Percentiles rank a stretch among this genome's conserved stretches.
phyloP scores from a whole-genome alignment of 2,797 vertebrate genomes.

The Malacoraja senta region DNA sequence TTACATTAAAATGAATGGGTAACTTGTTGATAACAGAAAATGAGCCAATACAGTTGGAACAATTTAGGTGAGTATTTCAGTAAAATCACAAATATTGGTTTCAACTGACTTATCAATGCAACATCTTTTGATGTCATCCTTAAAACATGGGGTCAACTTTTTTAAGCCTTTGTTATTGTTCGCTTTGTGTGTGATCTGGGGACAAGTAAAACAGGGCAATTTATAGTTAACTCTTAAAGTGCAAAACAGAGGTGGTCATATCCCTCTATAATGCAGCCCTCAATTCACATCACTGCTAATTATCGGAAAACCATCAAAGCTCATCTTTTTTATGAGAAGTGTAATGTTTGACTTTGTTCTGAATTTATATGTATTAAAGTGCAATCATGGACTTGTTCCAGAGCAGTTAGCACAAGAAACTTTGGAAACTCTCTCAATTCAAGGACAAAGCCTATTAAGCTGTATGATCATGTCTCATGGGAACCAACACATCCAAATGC shows the following conservation, averaged over 20 bases:
- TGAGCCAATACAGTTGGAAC: neutral
- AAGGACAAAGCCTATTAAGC: neutral
- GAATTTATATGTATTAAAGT: neutral
- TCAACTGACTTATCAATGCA: neutral
- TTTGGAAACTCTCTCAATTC: neutral
- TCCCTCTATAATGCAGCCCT: conserved; percentile 14
- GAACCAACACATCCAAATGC: neutral
- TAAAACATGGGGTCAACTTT: neutral
- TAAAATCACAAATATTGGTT: neutral
- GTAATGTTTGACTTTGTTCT: neutral
- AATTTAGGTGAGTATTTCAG: neutral
- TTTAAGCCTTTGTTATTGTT: neutral
- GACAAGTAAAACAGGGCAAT: neutral
- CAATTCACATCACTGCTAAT: neutral
- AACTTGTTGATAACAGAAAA: neutral
- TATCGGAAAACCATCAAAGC: neutral
- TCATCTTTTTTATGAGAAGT: conserved; percentile 14
- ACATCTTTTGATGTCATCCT: neutral
- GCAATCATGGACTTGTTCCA: neutral
- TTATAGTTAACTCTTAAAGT: conserved; percentile 19
- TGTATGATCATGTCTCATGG: neutral
- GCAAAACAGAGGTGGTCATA: conserved; percentile 22
- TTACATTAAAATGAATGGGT: conserved; percentile 1
- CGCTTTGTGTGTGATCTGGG: conserved; percentile 8
- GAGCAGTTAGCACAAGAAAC: neutral